Base-by-base conservation (phyloP, 2,113 vertebrate genomes). In the Notarius lentiginosus region DNA sequence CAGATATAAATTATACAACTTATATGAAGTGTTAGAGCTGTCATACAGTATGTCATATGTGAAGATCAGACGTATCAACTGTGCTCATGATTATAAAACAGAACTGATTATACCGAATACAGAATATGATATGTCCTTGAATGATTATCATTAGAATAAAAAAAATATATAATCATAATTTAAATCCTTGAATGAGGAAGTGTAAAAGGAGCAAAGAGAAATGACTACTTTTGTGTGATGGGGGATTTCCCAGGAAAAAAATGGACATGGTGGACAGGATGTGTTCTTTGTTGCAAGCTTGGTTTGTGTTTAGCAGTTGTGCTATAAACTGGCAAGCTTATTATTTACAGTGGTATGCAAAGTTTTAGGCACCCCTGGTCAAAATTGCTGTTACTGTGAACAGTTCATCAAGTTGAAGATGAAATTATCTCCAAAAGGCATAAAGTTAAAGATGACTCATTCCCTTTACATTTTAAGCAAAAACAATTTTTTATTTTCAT, bases 211-310 rank as follows among this genome's bases (percentile, higher is more conserved):
- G 5, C 18, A 87, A 12, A 41, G 68, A 83, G 70, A 83, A 82
- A 60, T 61, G 66, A 22, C n/a, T 51, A 47, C 18, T 49, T 81
- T 27, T 87, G 15, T 63, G 24, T 34, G n/a, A 24, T 61, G 1
- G 56, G 79, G 82, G 79, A 82, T 82, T 87, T 82, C 79, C 86
- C 68, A 65, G 5, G 14, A 58, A 84, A 41, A 55, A 22, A 4
- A 34, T 15, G 20, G 47, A 53, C 10, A 6, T 51, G 11, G 65
- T 5, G 4, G 68, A 66, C 41, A 66, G 65, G 49, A 7, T 81
- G 56, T 82, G 72, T 49, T 15, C 65, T 30, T 11, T 75, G 18
- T 75, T 30, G 22, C 14, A 34, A 30, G 17, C 12, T 70, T 1
- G 66, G 27, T 6, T 14, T 70, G 70, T 47, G 8, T 73, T 75